These are phyloP conservation scores for Chionis minor DNA, from an alignment of 2,113 vertebrate genomes.

Conservation along the genomic window DNA sequence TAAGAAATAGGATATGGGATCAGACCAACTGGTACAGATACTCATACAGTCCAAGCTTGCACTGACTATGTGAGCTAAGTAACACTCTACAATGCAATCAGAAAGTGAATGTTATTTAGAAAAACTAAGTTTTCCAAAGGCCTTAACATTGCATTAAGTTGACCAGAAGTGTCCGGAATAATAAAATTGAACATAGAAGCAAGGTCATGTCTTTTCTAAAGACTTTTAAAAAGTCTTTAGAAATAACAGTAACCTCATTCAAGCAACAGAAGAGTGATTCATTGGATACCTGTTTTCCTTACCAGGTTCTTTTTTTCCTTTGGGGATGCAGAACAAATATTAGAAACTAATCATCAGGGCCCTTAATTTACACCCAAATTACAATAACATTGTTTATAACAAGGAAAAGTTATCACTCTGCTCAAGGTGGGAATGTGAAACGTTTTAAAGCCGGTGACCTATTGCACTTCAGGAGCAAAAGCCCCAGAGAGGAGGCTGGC, in stretches of 20 bases:
- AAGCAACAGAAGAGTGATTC: not conserved
- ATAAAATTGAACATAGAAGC: not conserved
- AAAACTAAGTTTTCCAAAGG: not conserved
- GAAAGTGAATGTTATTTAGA: not conserved
- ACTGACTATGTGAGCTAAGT: not conserved
- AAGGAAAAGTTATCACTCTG: not conserved
- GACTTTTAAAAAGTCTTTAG: not conserved
- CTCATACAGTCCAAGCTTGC: not conserved
- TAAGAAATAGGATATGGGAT: not conserved
- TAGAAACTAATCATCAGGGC: not conserved
- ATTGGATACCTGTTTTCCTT: not conserved
- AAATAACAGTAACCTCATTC: not conserved
- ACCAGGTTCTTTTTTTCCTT: not conserved
- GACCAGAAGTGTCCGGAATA: not conserved
- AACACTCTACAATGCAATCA: not conserved
- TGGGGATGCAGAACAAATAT: not conserved
- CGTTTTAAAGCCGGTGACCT: not conserved
- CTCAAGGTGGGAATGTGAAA: not conserved
- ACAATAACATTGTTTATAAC: not conserved
- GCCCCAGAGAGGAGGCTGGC: not conserved
- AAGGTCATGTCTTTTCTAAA: not conserved
- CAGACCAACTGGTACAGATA: not conserved
- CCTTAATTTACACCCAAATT: not conserved
- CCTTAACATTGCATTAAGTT: not conserved
- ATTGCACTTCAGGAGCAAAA: not conserved